phyloP scores from a whole-genome alignment of 1,140 invertebrate genomes.

The Patella vulgata region DNA sequence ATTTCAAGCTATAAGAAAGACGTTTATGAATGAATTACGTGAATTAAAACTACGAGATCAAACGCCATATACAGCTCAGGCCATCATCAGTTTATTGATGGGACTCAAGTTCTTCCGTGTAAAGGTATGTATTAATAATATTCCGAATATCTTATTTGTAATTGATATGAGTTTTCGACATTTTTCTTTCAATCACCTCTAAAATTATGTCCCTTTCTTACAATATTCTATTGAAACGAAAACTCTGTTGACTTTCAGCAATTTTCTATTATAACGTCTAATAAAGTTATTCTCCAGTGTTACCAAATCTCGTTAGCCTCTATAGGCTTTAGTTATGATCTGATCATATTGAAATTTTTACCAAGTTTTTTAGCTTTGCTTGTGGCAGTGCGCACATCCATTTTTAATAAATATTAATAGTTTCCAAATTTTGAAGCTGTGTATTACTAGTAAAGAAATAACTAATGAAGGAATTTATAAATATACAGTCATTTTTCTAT shows the following conservation, averaged over 20 bases:
- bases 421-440: too few species aligned
- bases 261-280: not conserved
- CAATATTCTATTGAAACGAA: not conserved
- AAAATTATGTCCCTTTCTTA: not conserved
- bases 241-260: not conserved
- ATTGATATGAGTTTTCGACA: too few species aligned
- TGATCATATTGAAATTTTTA: too few species aligned
- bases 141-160: not conserved
- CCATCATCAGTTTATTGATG: slow-evolving; percentile 97
- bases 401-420: too few species aligned
- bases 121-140: slow-evolving; percentile 72
- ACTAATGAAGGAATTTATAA: too few species aligned
- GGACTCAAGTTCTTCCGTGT: slow-evolving; percentile 99
- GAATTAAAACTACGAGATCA: slow-evolving; percentile 88
- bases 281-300: too few species aligned
- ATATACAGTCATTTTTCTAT: too few species aligned
- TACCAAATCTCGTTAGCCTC: too few species aligned
- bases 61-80: slow-evolving; percentile 88
- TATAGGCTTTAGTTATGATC: too few species aligned
- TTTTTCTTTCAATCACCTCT: slow-evolving; percentile 2
- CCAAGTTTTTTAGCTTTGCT: too few species aligned
- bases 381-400: too few species aligned
- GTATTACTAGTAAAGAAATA: too few species aligned
- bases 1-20: slow-evolving; percentile 90
- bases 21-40: slow-evolving; percentile 93